Evolutionary conservation across 2,797 vertebrate species (phyloP).

Genomic region (Cyclura pinguis): DNA sequence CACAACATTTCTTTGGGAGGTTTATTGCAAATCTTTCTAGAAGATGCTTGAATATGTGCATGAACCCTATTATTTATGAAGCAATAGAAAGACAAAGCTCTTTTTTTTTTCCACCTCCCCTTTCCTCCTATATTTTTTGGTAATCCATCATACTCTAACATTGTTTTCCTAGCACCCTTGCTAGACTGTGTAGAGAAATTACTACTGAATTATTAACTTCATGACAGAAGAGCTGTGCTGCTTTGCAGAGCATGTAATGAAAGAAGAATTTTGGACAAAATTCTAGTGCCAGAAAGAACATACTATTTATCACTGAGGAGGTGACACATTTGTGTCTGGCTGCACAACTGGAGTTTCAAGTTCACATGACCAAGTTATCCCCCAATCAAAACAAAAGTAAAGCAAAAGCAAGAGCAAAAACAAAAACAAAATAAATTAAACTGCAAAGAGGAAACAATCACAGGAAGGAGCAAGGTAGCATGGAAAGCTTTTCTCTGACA

Average conservation of each 20-base stretch:
- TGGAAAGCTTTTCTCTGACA: neutral
- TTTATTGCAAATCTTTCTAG: slow-evolving; percentile 27
- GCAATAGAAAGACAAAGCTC: slow-evolving; percentile 24
- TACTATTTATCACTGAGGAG: neutral
- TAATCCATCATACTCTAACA: slow-evolving; percentile 7
- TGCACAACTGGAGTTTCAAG: neutral
- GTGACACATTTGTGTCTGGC: neutral
- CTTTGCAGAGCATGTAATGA: neutral
- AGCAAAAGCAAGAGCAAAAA: no score
- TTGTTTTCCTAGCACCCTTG: neutral
- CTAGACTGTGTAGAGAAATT: neutral
- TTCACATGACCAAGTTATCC: neutral
- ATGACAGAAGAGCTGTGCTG: accelerated
- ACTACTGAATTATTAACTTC: neutral
- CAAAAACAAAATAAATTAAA: neutral
- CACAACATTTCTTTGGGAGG: slow-evolving; percentile 40
- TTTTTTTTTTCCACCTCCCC: neutral
- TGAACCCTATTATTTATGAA: slow-evolving; percentile 28
- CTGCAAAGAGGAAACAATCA: neutral
- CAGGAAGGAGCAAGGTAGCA: neutral
- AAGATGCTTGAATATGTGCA: slow-evolving; percentile 59
- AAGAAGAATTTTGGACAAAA: neutral
- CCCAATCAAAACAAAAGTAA: neutral
- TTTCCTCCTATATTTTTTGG: neutral
- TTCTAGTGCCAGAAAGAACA: neutral